phyloP scores from a whole-genome alignment of 30 jellyfish, hydroid and myxozoan species.

The Chrysaora quinquecirrha region DNA sequence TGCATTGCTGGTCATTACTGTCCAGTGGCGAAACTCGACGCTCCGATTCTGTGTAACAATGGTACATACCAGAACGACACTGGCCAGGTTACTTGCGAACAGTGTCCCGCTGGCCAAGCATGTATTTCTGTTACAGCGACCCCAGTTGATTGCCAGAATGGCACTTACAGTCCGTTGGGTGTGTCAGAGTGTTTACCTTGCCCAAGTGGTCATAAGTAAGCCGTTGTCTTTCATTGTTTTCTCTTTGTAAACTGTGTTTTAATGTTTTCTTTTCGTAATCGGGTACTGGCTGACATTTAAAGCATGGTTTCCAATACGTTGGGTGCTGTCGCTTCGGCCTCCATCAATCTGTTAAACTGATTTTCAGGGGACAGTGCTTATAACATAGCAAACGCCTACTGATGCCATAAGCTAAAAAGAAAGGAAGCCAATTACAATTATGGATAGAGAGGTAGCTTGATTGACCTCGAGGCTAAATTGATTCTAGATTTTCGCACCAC shows the following conservation, averaged over 20 bases:
- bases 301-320: too few species aligned
- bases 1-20: slow-evolving; percentile 43
- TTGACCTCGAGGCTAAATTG: too few species aligned
- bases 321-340: too few species aligned
- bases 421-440: too few species aligned
- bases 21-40: slow-evolving; percentile 46
- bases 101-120: slow-evolving; percentile 65
- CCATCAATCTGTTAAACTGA: too few species aligned
- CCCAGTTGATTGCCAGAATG: slow-evolving; percentile 74
- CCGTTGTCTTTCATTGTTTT: background rate
- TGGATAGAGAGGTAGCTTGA: too few species aligned
- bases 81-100: slow-evolving; percentile 38
- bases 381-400: too few species aligned
- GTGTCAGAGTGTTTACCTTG: slow-evolving; percentile 40
- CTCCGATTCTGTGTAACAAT: slow-evolving; percentile 49
- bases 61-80: slow-evolving; percentile 70
- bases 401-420: too few species aligned
- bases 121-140: slow-evolving; percentile 42
- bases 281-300: background rate
- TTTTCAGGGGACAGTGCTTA: too few species aligned
- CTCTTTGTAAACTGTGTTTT: slow-evolving; percentile 3
- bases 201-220: slow-evolving; percentile 61
- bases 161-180: slow-evolving; percentile 73
- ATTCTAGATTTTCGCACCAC: too few species aligned
- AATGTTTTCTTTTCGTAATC: slow-evolving; percentile 45